Evolutionary conservation across 2,797 vertebrate genomes (phyloP), one percentile per base, ranked within the genome.

Genomic region (Gymnodraco acuticeps): DNA sequence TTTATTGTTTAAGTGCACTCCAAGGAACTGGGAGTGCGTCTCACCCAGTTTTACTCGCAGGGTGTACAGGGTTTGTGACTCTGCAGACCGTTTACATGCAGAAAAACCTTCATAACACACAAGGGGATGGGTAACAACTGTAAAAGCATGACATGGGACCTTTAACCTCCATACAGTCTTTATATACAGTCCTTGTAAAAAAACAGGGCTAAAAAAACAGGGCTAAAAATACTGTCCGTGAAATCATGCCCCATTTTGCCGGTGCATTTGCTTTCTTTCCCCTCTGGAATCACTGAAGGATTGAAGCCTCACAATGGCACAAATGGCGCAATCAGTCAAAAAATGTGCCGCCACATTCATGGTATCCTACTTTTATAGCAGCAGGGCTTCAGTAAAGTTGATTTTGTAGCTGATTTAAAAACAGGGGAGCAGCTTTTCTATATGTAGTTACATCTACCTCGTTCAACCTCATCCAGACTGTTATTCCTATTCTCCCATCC

Each of bases 171-270:
- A 1, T 9, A 8, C 33, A 38, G 7, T 38, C 33, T 9, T 38
- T 2, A 6, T 13, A 47, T n/a, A 51, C 5, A 48, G 59, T 23
- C 20, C 17, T 43, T 5, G 42, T 46, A 23, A 23, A 23, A 23
- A 23, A 23, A 23, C 23, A 23, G 47, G 31, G 16, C 62, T 74
- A 47, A 73, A 75, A 66, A 77, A 23, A 23, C 23, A 23, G 47
- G 31, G 16, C 62, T 74, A 47, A 73, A 75, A 66, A 77, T 70
- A 75, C 1, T 8, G 1, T 31, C 14, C 0, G 0, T 27, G 12
- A 53, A 73, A 59, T 66, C 58, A 64, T 46, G 12, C 6, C 56
- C 0, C 41, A 23, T 11, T 27, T 5, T 3, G 9, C n/a, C 5
- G 43, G 23, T 41, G 45, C 54, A 3, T 68, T 23, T 70, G 54